Evolutionary conservation across 2,113 vertebrate species (phyloP).

Genomic region (Donacobius atricapilla): DNA sequence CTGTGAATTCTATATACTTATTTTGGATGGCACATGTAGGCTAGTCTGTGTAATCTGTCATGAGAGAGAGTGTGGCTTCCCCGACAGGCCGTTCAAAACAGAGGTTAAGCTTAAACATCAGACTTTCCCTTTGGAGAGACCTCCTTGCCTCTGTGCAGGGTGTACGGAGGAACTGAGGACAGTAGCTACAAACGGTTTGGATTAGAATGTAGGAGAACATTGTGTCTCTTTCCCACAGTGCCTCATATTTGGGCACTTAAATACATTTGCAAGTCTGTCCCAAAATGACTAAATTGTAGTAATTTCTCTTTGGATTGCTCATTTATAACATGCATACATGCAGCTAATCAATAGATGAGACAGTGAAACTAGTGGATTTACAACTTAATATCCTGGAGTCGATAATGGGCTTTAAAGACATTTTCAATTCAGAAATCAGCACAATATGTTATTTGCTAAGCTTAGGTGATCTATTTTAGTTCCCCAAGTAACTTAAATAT

Average conservation of each 20-base stretch:
- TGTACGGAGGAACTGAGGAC: not conserved
- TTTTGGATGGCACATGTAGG: not conserved
- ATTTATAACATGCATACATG: slow-evolving; percentile 57
- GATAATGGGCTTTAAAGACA: slow-evolving; percentile 42
- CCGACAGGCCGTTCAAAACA: not conserved
- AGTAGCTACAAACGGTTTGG: not conserved
- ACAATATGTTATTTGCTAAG: slow-evolving; percentile 47
- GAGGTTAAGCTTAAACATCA: not conserved
- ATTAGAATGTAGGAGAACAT: not conserved
- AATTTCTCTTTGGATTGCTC: slow-evolving; percentile 55
- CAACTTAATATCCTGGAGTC: slow-evolving; percentile 66
- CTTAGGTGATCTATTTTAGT: slow-evolving; percentile 56
- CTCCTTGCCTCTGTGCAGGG: not conserved
- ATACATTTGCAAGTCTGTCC: not conserved
- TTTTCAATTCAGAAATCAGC: slow-evolving; percentile 35
- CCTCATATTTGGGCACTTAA: not conserved
- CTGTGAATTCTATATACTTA: not conserved
- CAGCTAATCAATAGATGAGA: slow-evolving; percentile 65
- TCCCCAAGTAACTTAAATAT: slow-evolving; percentile 41
- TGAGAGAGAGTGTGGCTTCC: not conserved
- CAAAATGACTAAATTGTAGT: slow-evolving; percentile 36
- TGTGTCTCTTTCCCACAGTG: not conserved
- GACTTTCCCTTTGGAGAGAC: not conserved
- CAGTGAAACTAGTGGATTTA: slow-evolving; percentile 63
- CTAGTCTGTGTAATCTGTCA: not conserved